Evolutionary conservation across 2,888 invertebrate species (phyloP), one percentile per base, ranked within the genome.

Genomic region (Rhabditophanes sp.): DNA sequence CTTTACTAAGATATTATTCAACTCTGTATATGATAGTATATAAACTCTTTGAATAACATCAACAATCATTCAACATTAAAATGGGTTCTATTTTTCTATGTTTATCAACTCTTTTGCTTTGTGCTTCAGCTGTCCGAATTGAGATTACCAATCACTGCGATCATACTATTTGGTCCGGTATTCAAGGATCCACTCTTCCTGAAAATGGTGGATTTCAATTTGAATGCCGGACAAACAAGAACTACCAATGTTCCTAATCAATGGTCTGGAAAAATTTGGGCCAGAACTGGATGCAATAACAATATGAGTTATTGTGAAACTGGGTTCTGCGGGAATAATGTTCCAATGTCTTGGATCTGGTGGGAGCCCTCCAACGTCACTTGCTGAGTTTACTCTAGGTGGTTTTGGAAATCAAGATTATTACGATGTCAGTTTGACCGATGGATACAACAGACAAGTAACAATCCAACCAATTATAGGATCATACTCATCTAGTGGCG

Each of bases 351-450:
- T 42, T n/a, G 72, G 72, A 11, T 63, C 61, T 16, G 69, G 69
- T 15, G 69, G 68, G 14, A 57, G 45, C 12, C 68, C 69, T 5
- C 69, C 71, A 35, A 68, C 55, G 3, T 59, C 68, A 4, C 48
- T 70, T 4, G 68, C 67, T 7, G 69, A 72, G 52, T 67, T 72
- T 36, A 69, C 69, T 2, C 49, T 68, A 11, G 63, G 59, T 32
- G 66, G n/a, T 33, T 35, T 17, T 33, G 44, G 36, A 25, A 41
- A 20, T 20, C 47, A n/a, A n/a, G n/a, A n/a, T n/a, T n/a, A n/a
- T 54, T 73, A 73, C 50, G 71, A 72, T 45, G 58, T 73, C 34
- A n/a, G 2, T 21, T 37, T 9, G 15, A 43, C 23, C 8, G 23
- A 31, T 11, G 33, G 33, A 1, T 32, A 31, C 27, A 32, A 32